Evolutionary conservation across 2,888 invertebrate genomes (phyloP), one percentile per base, ranked within the genome.

Genomic region (Zeuzera pyrina): DNA sequence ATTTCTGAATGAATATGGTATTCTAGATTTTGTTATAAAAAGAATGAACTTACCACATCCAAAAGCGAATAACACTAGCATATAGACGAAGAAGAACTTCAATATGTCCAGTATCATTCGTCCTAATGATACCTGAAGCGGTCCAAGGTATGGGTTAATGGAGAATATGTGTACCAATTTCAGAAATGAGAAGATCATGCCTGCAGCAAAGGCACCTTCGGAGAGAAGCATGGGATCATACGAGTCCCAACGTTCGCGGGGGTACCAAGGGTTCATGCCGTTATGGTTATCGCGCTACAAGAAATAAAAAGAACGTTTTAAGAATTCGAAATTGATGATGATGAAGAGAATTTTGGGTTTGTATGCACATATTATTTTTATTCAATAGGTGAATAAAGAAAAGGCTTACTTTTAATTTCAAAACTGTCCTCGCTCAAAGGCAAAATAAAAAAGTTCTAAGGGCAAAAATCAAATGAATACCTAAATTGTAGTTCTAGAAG

Each of bases 91-190:
- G 86, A 96, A 95, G 81, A 97, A 97, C 71, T 97, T 97, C 43
- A 97, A 88, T 43, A 98, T 97, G 64, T 98, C 97, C 54, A 94
- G 88, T 33, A 94, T 93, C 97, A 94, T 94, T 55, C 95, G 86
- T 31, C 97, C 97, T 10, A 98, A 79, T 1, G 97, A 97, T 32
- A 98, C 97, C 76, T 97, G 97, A 28, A 85, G 79, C 0, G 97
- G 98, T 39, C 98, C 97, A 49, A 98, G 86, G 70, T 98, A 95
- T 0, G 97, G 97, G 78, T 97, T 97, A 42, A 98, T 94, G 39
- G 96, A 97, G 86, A 97, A 97, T 62, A 97, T 95, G 70, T 97
- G 97, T 12, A 98, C 97, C 57, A 98, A 87, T 70, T 98, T 98
- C 35, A 98, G 85, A 57, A 94, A 96, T 40, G 95, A 95, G 73